Conservation (phyloP, 2,113 vertebrate species). For the Pteropus alecto region DNA sequence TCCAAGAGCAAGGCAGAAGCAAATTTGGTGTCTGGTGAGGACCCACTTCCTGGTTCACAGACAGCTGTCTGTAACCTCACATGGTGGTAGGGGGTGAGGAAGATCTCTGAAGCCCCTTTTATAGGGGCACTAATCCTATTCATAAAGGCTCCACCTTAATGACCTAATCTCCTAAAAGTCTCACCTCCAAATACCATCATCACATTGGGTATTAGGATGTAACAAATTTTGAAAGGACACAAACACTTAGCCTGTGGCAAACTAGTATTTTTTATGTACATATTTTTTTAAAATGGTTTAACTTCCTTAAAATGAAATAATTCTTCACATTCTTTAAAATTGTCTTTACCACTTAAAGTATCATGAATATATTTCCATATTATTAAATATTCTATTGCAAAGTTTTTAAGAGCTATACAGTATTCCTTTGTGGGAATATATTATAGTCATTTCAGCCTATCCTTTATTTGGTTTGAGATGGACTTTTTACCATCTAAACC, state of each 20-base stretch:
- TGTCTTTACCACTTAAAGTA: not conserved
- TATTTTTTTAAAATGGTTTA: not conserved
- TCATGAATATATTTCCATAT: not conserved
- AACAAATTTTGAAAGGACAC: not conserved
- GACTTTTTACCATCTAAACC: not conserved
- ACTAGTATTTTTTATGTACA: not conserved
- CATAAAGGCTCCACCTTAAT: not conserved
- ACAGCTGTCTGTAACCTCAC: not conserved
- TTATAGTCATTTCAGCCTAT: not conserved
- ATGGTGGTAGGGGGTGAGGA: too few relatives aligned
- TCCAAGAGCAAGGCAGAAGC: not conserved
- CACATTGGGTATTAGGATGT: not conserved
- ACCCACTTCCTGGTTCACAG: not conserved
- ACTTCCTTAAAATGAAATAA: not conserved
- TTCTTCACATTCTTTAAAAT: not conserved
- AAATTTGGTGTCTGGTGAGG: not conserved
- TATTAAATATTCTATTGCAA: not conserved
- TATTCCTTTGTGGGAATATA: not conserved
- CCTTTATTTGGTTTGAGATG: not conserved
- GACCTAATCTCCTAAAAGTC: not conserved
- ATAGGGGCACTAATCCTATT: not conserved
- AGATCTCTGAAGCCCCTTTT: not conserved
- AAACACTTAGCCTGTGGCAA: not conserved
- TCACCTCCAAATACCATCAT: not conserved
- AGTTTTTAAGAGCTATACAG: not conserved